Percentiles rank a stretch among this genome's conserved stretches.
These are phyloP conservation scores for Pipra filicauda DNA, from an alignment of 2,113 vertebrate genomes.

Conservation along the genomic window DNA sequence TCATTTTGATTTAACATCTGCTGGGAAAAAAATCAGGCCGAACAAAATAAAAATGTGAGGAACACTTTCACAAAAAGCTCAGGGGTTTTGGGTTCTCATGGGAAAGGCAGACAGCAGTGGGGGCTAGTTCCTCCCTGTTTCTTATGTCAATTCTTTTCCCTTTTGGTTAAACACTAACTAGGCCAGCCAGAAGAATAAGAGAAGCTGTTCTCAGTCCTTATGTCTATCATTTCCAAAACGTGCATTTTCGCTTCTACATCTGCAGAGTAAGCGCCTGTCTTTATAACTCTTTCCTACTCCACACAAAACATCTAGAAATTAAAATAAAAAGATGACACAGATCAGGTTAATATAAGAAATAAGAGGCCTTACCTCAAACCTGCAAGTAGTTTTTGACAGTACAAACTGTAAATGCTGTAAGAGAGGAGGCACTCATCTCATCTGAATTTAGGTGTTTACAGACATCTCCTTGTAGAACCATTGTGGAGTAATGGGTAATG, in stretches of 20 bases:
- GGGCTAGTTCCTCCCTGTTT: background rate
- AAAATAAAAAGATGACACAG: background rate
- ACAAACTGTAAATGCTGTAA: background rate
- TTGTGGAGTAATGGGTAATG: background rate
- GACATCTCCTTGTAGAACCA: background rate
- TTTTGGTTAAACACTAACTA: background rate
- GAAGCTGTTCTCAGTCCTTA: background rate
- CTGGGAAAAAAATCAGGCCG: background rate
- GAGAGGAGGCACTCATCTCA: background rate
- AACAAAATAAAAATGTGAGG: background rate
- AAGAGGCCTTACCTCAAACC: background rate
- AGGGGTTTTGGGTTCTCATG: background rate
- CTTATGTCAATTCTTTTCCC: background rate
- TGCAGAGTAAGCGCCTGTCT: background rate
- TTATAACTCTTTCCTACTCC: background rate
- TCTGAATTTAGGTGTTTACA: background rate
- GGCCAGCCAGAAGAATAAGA: background rate
- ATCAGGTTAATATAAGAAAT: background rate
- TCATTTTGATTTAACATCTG: background rate
- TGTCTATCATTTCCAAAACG: background rate
- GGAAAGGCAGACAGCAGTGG: background rate
- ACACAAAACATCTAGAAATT: background rate
- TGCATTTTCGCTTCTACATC: background rate
- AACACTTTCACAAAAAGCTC: background rate
- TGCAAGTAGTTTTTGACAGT: background rate